Evolutionary conservation across 2,113 vertebrate species (phyloP), one percentile per base, ranked within the genome.

Genomic region (Rhinolophus sinicus): DNA sequence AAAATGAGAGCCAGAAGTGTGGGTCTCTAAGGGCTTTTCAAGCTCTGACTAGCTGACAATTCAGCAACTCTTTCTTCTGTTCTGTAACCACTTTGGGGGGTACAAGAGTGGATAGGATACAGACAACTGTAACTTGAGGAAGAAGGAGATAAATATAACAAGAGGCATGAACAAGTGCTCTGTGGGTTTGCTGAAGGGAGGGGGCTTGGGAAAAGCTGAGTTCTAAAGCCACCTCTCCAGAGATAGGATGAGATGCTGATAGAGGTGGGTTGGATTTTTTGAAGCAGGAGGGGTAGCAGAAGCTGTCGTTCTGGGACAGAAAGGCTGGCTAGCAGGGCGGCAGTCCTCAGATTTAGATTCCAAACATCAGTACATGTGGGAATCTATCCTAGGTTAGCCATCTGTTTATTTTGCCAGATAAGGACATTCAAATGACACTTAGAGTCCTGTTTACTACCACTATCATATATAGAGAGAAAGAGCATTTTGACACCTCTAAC

Each of bases 101-200:
- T n/a, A 8, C 2, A 12, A 35, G 69, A 77, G 19, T 67, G 33
- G 94, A 13, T 38, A 52, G 56, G 67, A 28, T 56, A 35, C 60
- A 77, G 70, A 65, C 82, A 24, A 22, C 77, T 62, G 40, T 96
- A 88, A 96, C 81, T 69, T 30, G 88, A 95, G 93, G 80, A 97
- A 81, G 60, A 88, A 52, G 6, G 54, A 88, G 95, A 94, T 93
- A 90, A 95, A 67, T 5, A 30, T 67, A 87, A 91, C 85, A 78
- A 91, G 84, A 95, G 65, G 56, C 67, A 18, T 3, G 88, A 94
- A 93, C 73, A 87, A 54, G 70, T 12, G 35, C 38, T 67, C 85
- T 78, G 88, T 76, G 38, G 81, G 35, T 92, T 67, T 96, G 89
- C 85, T 85, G 33, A 77, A 90, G 54, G 81, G 60, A 38, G 56